Evolutionary conservation across 2,888 invertebrate species (phyloP), one percentile per base, ranked within the genome.

Genomic region (Miltochrista miniata): DNA sequence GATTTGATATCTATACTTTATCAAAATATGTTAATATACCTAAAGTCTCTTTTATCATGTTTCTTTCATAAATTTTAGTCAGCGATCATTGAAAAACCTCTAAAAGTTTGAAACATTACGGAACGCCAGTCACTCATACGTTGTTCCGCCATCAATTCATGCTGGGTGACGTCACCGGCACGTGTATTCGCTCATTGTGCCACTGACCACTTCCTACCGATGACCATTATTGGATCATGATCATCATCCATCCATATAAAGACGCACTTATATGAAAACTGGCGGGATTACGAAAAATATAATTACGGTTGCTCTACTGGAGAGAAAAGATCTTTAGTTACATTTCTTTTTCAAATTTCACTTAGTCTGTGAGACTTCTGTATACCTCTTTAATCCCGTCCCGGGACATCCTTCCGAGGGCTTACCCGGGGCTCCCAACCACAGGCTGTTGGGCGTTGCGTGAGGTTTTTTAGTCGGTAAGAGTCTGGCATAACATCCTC

Each of bases 141-240:
- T 46, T 48, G 38, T 41, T 40, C 13, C 35, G 18, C 47, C 41
- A 36, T 30, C 43, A 50, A 55, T 54, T 56, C 34, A 56, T 54
- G 36, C 44, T 34, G 49, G 15, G 30, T 62, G 52, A 63, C 70
- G 69, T 72, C 70, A 74, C 58, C 51, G 44, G 52, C 58, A 65
- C 69, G 68, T 64, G 68, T 68, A 57, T 49, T 64, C 60, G 58
- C 64, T 62, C 60, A 70, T 62, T 59, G 61, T 52, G 48, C 58
- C 66, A 64, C 67, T 59, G 58, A 56, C 53, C 61, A 67, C 70
- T 72, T 76, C 73, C 68, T 56, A 46, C 44, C 53, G 50, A 48
- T 51, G 36, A 53, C 56, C 49, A 52, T 58, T 55, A 45, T 54
- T 52, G 45, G 31, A 52, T 29, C 52, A 47, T 43, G 45, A 54